Evolutionary conservation across 2,888 invertebrate species (phyloP).

Genomic region (Deladenus siricidicola): DNA sequence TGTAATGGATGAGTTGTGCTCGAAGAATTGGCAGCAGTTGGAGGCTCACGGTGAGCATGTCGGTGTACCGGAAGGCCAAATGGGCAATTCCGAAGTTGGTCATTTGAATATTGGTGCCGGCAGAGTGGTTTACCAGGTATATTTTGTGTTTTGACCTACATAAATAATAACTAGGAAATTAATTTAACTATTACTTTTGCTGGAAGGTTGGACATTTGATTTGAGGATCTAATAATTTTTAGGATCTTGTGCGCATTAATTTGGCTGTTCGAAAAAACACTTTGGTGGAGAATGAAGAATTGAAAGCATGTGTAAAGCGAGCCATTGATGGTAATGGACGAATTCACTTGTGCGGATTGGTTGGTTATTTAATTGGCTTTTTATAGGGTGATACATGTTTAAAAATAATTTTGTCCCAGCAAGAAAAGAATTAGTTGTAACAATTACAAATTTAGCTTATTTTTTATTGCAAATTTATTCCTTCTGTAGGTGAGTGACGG

Average conservation of each 20-base stretch:
- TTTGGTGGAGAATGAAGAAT: constrained; percentile 49
- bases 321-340: constrained; percentile 54
- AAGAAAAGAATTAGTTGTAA: background rate
- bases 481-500: constrained; percentile 45
- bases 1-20: constrained; percentile 55
- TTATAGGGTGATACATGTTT: too few species aligned
- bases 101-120: constrained; percentile 57
- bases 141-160: background rate
- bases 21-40: constrained; percentile 50
- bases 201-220: background rate
- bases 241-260: constrained; percentile 57
- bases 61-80: constrained; percentile 56
- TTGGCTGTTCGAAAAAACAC: constrained; percentile 49
- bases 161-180: too few species aligned
- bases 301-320: constrained; percentile 54
- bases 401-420: background rate
- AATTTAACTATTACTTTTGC: too few species aligned
- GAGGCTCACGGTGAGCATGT: constrained; percentile 56
- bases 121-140: constrained; percentile 55
- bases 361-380: too few species aligned
- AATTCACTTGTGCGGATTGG: constrained; percentile 56
- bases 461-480: background rate
- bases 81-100: constrained; percentile 58
- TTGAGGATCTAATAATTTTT: constrained; percentile 4
- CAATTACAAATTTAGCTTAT: background rate